Base-by-base conservation (phyloP, 2,797 vertebrate species). In the Basileuterus tristriatus region DNA sequence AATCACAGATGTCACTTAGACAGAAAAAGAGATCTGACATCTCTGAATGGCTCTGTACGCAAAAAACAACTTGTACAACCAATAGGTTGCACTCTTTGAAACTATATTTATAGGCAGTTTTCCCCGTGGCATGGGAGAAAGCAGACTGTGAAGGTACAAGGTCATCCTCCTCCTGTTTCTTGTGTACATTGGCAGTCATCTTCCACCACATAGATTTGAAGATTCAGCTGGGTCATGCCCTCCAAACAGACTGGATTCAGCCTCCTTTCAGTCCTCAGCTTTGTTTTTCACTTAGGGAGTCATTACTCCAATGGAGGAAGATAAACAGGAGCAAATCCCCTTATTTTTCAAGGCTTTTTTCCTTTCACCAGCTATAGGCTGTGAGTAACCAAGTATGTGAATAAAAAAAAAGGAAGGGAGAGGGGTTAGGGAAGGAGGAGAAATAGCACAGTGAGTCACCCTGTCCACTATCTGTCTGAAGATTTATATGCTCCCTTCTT, bases 381-480 rank as follows among this genome's bases (percentile, higher is more conserved):
- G 62, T 55, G 80, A 87, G 39, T 93, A 89, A 72, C 64, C 15
- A 59, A n/a, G 32, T 76, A 50, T 26, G 44, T 36, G 77, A 92
- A 91, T 27, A 37, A 88, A 92, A 86, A 86, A 84, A 87, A 82
- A 96, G 47, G 85, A 83, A 90, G 27, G 27, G 55, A 92, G 67
- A 74, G 18, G 41, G 74, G 20, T 83, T 91, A 92, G 32, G 39
- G 63, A 87, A 84, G 71, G 76, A 94, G 62, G 86, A 87, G 88
- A 94, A 96, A 95, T 95, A 96, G 93, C 88, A 60, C 23, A 34
- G 44, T 97, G 95, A 97, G 92, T 96, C 95, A 95, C 37, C 67
- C 90, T 92, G 86, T 90, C 90, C 90, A 90, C 86, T 95, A 19
- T 95, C 94, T 92, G 75, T 49, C 84, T 87, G 67, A 89, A 95